Conservation (phyloP, 2,888 invertebrate species). For the Drosophila pseudotalamancana region DNA sequence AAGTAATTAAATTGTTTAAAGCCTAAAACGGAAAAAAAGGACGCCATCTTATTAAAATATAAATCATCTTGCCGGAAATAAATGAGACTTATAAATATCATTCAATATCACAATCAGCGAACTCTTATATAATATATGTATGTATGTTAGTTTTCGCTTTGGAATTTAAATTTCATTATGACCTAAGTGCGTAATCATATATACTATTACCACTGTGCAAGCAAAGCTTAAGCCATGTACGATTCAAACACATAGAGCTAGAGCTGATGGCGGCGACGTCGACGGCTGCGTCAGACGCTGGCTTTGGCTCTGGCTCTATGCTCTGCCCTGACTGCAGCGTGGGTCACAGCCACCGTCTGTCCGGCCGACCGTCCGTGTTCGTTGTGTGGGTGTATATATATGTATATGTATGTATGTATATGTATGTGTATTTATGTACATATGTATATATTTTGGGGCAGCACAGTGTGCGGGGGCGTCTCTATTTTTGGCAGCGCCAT, state of each 20-base stretch:
- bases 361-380: not conserved
- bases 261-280: slow-evolving; percentile 51
- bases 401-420: not conserved
- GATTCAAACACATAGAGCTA: slow-evolving; percentile 48
- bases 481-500: slow-evolving; percentile 69
- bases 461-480: slow-evolving; percentile 65
- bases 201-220: slow-evolving; percentile 52
- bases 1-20: too few relatives aligned
- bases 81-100: too few relatives aligned
- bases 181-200: too few relatives aligned
- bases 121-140: too few relatives aligned
- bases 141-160: not conserved
- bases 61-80: too few relatives aligned
- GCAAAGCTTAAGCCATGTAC: slow-evolving; percentile 70
- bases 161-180: not conserved
- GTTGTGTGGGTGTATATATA: slow-evolving; percentile 1
- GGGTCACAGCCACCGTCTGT: slow-evolving; percentile 48
- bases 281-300: slow-evolving; percentile 44
- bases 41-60: too few relatives aligned
- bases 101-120: too few relatives aligned
- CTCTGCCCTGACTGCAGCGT: slow-evolving; percentile 47
- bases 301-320: slow-evolving; percentile 26
- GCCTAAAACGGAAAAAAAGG: too few relatives aligned
- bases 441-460: slow-evolving; percentile 23
- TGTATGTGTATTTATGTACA: slow-evolving; percentile 22